Evolutionary conservation across 2,113 vertebrate species (phyloP).

Genomic region (Tenrec ecaudatus): DNA sequence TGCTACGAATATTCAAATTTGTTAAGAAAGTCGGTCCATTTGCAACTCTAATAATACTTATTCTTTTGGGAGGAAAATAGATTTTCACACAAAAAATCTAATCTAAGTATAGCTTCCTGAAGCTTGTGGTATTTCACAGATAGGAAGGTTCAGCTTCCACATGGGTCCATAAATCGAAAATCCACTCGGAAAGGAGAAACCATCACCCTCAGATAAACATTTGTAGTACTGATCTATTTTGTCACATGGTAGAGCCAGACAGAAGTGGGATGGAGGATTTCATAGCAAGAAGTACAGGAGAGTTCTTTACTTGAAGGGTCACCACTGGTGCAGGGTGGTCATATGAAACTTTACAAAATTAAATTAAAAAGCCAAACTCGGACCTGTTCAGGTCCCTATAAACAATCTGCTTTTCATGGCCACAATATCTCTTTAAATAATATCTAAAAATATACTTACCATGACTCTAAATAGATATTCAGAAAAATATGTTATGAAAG

Average conservation of each 20-base stretch:
- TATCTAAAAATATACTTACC: background rate
- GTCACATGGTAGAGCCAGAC: background rate
- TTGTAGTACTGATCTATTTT: background rate
- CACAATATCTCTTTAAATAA: background rate
- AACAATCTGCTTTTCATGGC: background rate
- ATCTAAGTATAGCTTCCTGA: background rate
- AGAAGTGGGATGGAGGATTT: background rate
- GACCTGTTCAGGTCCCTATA: too few species aligned
- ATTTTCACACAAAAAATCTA: background rate
- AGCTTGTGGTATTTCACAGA: background rate
- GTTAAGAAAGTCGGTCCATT: background rate
- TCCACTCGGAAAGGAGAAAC: background rate
- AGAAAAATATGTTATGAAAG: background rate
- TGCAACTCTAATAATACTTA: rapidly evolving
- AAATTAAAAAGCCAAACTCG: background rate
- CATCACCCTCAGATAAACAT: background rate
- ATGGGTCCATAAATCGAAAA: background rate
- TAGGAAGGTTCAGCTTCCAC: background rate
- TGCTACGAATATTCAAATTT: background rate
- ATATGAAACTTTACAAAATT: background rate
- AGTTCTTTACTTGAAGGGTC: background rate
- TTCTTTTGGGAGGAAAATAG: conserved; percentile 7
- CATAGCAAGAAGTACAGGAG: background rate
- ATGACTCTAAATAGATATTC: background rate
- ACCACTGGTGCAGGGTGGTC: background rate